Base-by-base conservation (phyloP, 2,888 invertebrate genomes). In the Empis livida region DNA sequence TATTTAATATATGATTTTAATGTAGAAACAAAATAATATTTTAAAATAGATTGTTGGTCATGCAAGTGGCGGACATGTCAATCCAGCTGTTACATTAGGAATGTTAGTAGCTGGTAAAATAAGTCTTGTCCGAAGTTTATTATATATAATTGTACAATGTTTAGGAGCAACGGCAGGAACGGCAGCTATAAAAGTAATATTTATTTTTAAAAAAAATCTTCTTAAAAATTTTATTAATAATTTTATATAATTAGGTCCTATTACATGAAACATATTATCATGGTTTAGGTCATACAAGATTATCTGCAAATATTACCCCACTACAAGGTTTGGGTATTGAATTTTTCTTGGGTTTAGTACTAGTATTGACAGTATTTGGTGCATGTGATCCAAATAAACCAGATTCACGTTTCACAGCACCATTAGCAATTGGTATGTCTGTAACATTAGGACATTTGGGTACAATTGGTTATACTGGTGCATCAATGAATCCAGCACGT, bases 401-500 rank as follows among this genome's bases (percentile, higher is more conserved):
- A 8, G 89, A 92, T 64, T 77, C 84, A 59, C 86, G 84, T 59
- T 78, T 82, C 35, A 81, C 87, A 1, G 90, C 86, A 0, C 87
- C 93, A 0, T 71, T 94, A 44, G 84, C 90, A 48, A 93, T 94
- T 59, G 94, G 94, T 0, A 74, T 94, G 55, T 78, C 92, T 0
- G 87, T 94, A 42, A 79, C 85, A 0, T 72, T 89, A 51, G 87
- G 90, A 8, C 93, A 94, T 66, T 72, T 93, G 56, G 80, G 85
- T 47, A 85, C 85, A 13, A 85, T 93, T 61, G 80, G 83, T 70
- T 80, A 78, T 61, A 92, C 93, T 10, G 90, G 92, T 41, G 79
- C 91, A 37, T 85, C 91, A 57, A 92, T 93, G 92, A 93, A 93
- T 71, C 91, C 93, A 0, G 93, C 93, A 0, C 76, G 93, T 51